Evolutionary conservation across 2,888 invertebrate species (phyloP).

Genomic region (Euphydryas editha): DNA sequence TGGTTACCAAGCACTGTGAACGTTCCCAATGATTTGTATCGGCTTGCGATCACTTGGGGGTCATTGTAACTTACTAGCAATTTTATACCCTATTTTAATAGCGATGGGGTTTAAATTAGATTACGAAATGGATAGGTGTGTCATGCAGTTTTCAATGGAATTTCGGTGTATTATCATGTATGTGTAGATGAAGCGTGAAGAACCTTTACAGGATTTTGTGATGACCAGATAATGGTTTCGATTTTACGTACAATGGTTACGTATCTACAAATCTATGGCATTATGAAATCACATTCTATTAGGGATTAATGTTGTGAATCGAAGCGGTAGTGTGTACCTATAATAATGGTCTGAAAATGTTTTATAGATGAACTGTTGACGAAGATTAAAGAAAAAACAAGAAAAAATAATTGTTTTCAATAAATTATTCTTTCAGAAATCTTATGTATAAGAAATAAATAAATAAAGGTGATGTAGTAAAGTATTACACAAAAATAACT

Average conservation of each 20-base stretch:
- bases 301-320: no score
- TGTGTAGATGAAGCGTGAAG: conserved; percentile 33
- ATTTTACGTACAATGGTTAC: conserved; percentile 5
- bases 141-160: conserved; percentile 38
- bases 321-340: no score
- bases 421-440: no score
- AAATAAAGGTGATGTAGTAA: no score
- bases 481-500: no score
- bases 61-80: neutral
- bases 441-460: no score
- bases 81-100: conserved; percentile 10
- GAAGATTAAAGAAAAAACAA: no score
- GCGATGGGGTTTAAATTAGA: conserved; percentile 5
- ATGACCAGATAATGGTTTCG: conserved; percentile 6
- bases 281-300: no score
- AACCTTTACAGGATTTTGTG: conserved; percentile 23
- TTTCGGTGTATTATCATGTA: conserved; percentile 39
- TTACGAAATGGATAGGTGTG: conserved; percentile 29
- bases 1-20: conserved; percentile 75
- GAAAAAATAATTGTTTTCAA: no score
- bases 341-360: no score
- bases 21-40: conserved; percentile 74
- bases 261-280: neutral
- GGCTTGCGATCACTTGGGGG: conserved; percentile 38
- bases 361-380: no score